Percentiles rank a stretch among this genome's conserved stretches.
phyloP scores from a whole-genome alignment of 2,797 vertebrate species.

The Microctenopoma stevenorrisi region DNA sequence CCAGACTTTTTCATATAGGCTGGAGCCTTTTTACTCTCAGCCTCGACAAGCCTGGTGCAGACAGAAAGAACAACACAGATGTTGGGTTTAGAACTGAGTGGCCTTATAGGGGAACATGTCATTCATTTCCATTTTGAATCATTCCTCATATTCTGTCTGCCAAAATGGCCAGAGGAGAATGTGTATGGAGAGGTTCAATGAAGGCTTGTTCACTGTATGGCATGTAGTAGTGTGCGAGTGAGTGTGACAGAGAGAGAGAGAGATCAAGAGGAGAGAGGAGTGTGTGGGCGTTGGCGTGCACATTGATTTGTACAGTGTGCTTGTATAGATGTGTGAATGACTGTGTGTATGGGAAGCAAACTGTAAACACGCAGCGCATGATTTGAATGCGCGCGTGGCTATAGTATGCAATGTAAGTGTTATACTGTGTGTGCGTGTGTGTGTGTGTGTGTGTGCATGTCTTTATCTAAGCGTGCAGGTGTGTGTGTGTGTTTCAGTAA shows the following conservation, averaged over 20 bases:
- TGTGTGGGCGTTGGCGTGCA: slow-evolving; percentile 52
- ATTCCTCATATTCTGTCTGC: slow-evolving; percentile 81
- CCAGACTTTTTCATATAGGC: slow-evolving; percentile 53
- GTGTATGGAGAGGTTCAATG: slow-evolving; percentile 76
- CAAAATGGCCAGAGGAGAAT: slow-evolving; percentile 80
- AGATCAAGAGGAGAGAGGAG: slow-evolving; percentile 33
- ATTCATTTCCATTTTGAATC: slow-evolving; percentile 77
- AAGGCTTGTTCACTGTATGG: slow-evolving; percentile 78
- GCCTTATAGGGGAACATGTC: slow-evolving; percentile 84
- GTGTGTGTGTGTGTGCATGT: slow-evolving; percentile 24
- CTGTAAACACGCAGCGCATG: slow-evolving; percentile 53
- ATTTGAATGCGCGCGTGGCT: slow-evolving; percentile 49
- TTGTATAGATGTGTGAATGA: slow-evolving; percentile 75
- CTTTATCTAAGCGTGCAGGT: slow-evolving; percentile 41
- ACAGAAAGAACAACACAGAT: slow-evolving; percentile 69
- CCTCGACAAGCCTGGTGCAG: slow-evolving; percentile 67
- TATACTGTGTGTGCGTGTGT: slow-evolving; percentile 51
- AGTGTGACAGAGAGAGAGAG: slow-evolving; percentile 39
- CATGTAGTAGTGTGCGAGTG: slow-evolving; percentile 67
- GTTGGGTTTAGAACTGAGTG: slow-evolving; percentile 81
- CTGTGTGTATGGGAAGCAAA: slow-evolving; percentile 49
- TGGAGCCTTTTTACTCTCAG: slow-evolving; percentile 54
- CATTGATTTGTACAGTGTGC: slow-evolving; percentile 81
- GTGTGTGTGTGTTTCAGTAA: slow-evolving; percentile 66
- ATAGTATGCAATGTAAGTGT: slow-evolving; percentile 65